These are phyloP conservation scores for Labia minor DNA, from an alignment of 2,888 invertebrate species.

Conservation along the genomic window DNA sequence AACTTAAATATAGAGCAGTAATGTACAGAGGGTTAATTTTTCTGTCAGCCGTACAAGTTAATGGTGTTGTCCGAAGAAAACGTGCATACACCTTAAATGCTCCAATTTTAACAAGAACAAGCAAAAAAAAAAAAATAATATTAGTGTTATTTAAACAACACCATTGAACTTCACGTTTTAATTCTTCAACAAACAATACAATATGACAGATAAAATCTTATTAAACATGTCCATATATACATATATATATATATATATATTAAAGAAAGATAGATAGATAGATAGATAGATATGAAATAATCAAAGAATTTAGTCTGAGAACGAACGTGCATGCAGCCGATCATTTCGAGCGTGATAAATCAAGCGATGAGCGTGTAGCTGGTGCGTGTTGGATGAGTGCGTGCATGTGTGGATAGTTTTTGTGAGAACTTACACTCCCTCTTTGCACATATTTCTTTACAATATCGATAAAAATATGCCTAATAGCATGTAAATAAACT, in stretches of 20 bases:
- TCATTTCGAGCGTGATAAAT: slow-evolving; percentile 1
- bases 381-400: background rate
- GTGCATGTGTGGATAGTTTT: background rate
- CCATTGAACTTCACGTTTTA: background rate
- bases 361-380: background rate
- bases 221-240: background rate
- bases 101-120: background rate
- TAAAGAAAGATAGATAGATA: background rate
- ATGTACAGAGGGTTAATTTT: background rate
- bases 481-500: slow-evolving; percentile 3
- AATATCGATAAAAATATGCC: slow-evolving; percentile 5
- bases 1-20: slow-evolving; percentile 5
- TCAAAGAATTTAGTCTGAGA: background rate
- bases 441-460: slow-evolving; percentile 9
- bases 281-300: background rate
- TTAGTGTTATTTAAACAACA: no score
- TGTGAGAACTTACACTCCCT: slow-evolving; percentile 7
- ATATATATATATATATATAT: background rate
- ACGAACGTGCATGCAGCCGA: background rate
- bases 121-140: background rate
- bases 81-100: background rate
- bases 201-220: background rate
- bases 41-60: background rate
- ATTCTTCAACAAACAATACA: background rate
- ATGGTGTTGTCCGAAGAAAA: background rate